Evolutionary conservation across 2,113 vertebrate species (phyloP), one percentile per base, ranked within the genome.

Genomic region (Thunnus maccoyii): DNA sequence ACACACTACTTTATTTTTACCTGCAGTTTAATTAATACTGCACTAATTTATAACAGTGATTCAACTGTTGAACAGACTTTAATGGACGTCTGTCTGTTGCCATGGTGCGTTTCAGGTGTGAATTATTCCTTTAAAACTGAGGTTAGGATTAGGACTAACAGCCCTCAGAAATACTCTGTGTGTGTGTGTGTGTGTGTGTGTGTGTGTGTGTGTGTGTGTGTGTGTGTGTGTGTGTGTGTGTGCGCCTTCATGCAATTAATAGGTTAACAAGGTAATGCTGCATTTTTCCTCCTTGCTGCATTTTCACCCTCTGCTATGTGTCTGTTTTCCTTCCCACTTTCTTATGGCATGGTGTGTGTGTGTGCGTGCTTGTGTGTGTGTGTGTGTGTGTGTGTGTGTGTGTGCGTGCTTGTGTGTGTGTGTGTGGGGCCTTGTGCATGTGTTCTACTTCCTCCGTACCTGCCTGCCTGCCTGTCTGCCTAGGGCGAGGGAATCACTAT

Each of bases 401-500:
- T 91, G 92, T 76, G 60, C 89, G 93, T 93, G 94, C 16, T 94
- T 93, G 80, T 92, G 68, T 94, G 80, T 94, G 94, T 95, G 80
- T 25, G 68, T 54, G 72, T 41, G 83, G 78, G 82, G 81, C 86
- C 83, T 95, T 94, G 94, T 92, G 81, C 94, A 96, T 95, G 96
- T 96, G 95, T 96, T 96, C 96, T 95, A 93, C 96, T 96, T 36
- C 89, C 68, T 81, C 61, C 25, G 73, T 76, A 72, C 96, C 96
- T 94, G 95, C 96, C 95, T 95, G 96, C 96, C 94, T 96, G 96
- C 96, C 95, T 97, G 96, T 92, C 93, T 95, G 92, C 90, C 95
- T 96, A 99, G 98, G 97, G 95, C 96, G 97, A 96, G 97, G 98
- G 96, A 97, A 95, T 95, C 98, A 98, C 96, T 97, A 96, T 97